Conservation (phyloP, 2,888 invertebrate genomes). For the Agonopterix heracliana region DNA sequence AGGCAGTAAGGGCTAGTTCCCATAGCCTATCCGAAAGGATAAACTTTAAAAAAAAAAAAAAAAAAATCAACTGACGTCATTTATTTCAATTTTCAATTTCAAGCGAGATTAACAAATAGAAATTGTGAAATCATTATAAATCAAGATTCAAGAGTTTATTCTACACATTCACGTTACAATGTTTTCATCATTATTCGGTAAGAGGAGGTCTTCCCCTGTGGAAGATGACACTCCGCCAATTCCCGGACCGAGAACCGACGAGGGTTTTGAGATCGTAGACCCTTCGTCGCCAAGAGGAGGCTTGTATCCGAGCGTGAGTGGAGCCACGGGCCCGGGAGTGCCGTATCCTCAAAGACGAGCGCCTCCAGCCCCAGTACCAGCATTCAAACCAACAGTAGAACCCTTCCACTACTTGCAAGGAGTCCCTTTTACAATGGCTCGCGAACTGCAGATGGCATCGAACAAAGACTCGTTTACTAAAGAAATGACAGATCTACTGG, state of each 20-base stretch:
- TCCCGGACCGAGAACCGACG: slow-evolving; percentile 56
- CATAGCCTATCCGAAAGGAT: no score
- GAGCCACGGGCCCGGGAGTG: slow-evolving; percentile 21
- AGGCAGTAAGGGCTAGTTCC: no score
- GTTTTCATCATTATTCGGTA: slow-evolving; percentile 69
- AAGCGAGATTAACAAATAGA: no score
- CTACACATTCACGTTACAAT: slow-evolving; percentile 24
- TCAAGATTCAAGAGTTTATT: no score
- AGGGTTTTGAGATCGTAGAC: slow-evolving; percentile 59
- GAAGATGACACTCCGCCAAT: slow-evolving; percentile 65
- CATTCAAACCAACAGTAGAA: slow-evolving; percentile 22
- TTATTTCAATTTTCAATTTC: no score
- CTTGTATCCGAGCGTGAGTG: slow-evolving; percentile 53
- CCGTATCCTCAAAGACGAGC: slow-evolving; percentile 48
- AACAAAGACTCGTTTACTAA: slow-evolving; percentile 67
- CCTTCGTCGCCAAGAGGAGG: slow-evolving; percentile 38
- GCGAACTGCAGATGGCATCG: slow-evolving; percentile 58
- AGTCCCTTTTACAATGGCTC: slow-evolving; percentile 72
- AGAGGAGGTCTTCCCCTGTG: slow-evolving; percentile 61
- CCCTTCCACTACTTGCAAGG: slow-evolving; percentile 70
- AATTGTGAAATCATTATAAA: no score
- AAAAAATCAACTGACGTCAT: no score
- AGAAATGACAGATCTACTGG: slow-evolving; percentile 67
- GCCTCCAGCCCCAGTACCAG: slow-evolving; percentile 37
- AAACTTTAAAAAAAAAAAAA: no score